Evolutionary conservation across 2,888 invertebrate species (phyloP).

Genomic region (Polyommatus iphigenia): DNA sequence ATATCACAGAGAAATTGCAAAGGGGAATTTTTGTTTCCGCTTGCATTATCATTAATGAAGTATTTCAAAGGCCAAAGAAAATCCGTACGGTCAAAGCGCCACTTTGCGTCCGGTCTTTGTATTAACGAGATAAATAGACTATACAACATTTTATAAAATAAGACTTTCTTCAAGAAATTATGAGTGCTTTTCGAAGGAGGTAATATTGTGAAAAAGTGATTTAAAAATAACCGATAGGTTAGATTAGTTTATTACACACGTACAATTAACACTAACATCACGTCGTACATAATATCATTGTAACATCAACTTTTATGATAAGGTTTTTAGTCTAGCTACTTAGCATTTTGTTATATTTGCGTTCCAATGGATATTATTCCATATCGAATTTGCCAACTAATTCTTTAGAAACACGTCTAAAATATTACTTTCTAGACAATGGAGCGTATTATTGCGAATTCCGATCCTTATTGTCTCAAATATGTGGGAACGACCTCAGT

Average conservation of each 20-base stretch:
- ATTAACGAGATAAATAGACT: slow-evolving; percentile 30
- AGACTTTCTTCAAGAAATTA: slow-evolving; percentile 15
- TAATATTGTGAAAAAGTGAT: neutral
- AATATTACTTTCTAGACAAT: slow-evolving; percentile 31
- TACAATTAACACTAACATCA: too few species aligned
- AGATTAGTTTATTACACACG: too few species aligned
- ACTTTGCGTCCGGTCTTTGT: slow-evolving; percentile 30
- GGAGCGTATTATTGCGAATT: slow-evolving; percentile 38
- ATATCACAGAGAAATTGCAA: slow-evolving; percentile 32
- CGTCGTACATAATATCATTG: neutral
- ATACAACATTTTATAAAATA: slow-evolving; percentile 14
- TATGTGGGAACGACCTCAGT: slow-evolving; percentile 38
- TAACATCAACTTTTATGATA: neutral
- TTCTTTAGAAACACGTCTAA: slow-evolving; percentile 18
- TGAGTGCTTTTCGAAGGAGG: neutral
- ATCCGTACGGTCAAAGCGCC: slow-evolving; percentile 30
- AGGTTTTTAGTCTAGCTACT: neutral
- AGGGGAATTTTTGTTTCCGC: slow-evolving; percentile 32
- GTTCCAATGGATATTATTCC: neutral
- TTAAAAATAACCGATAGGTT: neutral
- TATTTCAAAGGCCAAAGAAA: slow-evolving; percentile 33
- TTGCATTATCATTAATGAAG: slow-evolving; percentile 33
- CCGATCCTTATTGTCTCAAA: slow-evolving; percentile 40
- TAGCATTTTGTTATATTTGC: neutral
- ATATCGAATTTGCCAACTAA: neutral